These are phyloP conservation scores for Hylaea fasciaria DNA, from an alignment of 2,888 invertebrate species.

Conservation along the genomic window DNA sequence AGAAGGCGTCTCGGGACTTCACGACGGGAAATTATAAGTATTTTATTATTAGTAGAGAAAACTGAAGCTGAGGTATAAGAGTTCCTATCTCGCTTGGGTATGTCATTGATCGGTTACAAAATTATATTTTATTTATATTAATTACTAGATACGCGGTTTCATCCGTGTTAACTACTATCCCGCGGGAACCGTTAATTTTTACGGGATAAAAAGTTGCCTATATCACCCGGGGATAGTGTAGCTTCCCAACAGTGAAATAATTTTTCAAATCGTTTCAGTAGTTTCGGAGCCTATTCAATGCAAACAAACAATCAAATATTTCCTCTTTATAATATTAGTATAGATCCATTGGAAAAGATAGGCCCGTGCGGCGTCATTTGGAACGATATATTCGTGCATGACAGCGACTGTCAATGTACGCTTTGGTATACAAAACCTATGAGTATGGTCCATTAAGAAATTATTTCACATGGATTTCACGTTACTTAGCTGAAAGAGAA, in stretches of 20 bases:
- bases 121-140: no score
- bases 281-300: no score
- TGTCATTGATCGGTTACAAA: constrained; percentile 22
- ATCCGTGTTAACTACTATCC: no score
- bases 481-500: neutral
- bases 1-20: constrained; percentile 49
- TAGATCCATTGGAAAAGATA: constrained; percentile 29
- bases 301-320: no score
- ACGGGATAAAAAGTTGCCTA: no score
- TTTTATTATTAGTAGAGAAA: constrained; percentile 52
- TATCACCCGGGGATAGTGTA: no score
- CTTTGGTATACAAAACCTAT: constrained; percentile 48
- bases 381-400: constrained; percentile 25
- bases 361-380: constrained; percentile 20
- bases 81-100: constrained; percentile 42
- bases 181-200: no score
- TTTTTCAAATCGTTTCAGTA: no score
- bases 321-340: no score
- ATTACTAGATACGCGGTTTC: no score
- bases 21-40: constrained; percentile 55
- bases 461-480: no score
- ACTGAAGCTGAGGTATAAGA: constrained; percentile 58
- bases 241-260: no score
- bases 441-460: constrained; percentile 47
- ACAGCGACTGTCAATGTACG: constrained; percentile 48